Evolutionary conservation across 2,797 vertebrate genomes (phyloP).

Genomic region (Threskiornis aethiopicus): DNA sequence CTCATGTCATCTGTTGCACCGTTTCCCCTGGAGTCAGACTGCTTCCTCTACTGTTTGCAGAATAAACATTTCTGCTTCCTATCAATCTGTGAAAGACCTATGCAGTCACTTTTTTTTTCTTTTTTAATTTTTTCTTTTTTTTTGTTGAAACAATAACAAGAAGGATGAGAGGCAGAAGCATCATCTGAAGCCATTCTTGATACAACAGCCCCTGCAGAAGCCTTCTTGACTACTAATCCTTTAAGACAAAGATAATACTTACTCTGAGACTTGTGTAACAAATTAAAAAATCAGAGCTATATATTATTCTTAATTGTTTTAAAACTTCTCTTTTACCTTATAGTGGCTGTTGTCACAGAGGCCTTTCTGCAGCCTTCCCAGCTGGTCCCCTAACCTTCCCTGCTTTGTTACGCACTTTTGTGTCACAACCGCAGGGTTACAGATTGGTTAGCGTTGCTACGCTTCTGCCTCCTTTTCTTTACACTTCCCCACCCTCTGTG

Average conservation of each 20-base stretch:
- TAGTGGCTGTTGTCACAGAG: background rate
- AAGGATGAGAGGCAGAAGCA: background rate
- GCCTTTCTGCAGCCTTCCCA: background rate
- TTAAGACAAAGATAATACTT: background rate
- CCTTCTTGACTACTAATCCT: background rate
- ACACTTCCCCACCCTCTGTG: background rate
- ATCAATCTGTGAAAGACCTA: background rate
- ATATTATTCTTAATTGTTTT: background rate
- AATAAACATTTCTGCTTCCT: slow-evolving; percentile 15
- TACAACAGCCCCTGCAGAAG: background rate
- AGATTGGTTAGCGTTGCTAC: background rate
- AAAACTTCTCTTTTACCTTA: background rate
- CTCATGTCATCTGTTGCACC: background rate
- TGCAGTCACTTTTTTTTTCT: background rate
- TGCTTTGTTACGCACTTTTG: background rate
- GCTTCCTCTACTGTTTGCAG: background rate
- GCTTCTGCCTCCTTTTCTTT: background rate
- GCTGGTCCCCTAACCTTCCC: background rate
- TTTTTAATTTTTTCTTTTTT: no score
- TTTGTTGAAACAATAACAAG: background rate
- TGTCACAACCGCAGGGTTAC: background rate
- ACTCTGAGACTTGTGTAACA: background rate
- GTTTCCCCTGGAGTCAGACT: background rate
- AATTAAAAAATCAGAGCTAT: background rate
- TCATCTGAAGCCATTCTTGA: background rate